A percentile compares a stretch with the other conserved stretches of the same genome.
These are phyloP conservation scores for Paratrypauchen microcephalus DNA, from an alignment of 2,797 vertebrate genomes.

Conservation along the genomic window DNA sequence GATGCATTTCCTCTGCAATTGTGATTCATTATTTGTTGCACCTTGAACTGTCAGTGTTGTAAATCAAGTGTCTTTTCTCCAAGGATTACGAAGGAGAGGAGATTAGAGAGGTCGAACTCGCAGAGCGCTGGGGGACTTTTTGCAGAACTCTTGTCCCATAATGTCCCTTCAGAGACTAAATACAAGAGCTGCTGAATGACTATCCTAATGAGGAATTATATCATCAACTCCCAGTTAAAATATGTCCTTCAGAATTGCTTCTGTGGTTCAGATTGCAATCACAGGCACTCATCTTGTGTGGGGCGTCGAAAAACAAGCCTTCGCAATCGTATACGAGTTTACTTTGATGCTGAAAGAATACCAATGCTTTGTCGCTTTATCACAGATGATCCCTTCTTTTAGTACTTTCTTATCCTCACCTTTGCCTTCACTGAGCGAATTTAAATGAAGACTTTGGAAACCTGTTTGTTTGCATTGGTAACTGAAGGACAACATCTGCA, in stretches of 20 bases:
- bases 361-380: constrained; percentile 33
- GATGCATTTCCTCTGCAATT: constrained; percentile 32
- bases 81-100: not conserved
- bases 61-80: constrained; percentile 5
- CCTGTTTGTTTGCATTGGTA: constrained; percentile 51
- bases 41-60: constrained; percentile 22
- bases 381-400: constrained; percentile 33
- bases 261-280: constrained; percentile 48
- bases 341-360: constrained; percentile 50
- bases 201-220: constrained; percentile 35
- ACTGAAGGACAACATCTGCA: constrained; percentile 41
- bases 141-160: constrained; percentile 22
- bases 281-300: constrained; percentile 30
- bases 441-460: constrained; percentile 37
- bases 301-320: constrained; percentile 26
- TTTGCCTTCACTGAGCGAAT: constrained; percentile 36
- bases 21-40: constrained; percentile 35
- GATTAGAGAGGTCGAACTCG: constrained; percentile 29
- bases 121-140: constrained; percentile 37
- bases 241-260: constrained; percentile 39
- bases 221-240: constrained; percentile 28
- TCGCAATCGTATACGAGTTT: constrained; percentile 16
- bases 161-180: constrained; percentile 20
- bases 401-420: constrained; percentile 25
- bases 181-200: not conserved